Conservation (phyloP, 2,113 vertebrate genomes). For the Furnarius figulus region DNA sequence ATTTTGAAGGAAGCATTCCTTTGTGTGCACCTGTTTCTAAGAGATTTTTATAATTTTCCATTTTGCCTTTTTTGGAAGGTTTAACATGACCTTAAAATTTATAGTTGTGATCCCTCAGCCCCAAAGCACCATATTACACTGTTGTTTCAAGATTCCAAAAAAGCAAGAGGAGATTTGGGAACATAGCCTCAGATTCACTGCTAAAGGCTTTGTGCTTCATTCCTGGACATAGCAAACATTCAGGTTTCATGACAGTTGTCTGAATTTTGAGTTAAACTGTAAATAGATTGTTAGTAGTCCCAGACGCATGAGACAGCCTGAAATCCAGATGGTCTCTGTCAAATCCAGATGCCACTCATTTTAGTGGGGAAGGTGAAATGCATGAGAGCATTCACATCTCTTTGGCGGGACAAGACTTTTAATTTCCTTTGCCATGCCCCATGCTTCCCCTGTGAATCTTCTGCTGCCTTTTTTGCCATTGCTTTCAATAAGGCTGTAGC, state of each 20-base stretch:
- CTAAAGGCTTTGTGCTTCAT: background rate
- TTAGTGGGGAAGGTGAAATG: background rate
- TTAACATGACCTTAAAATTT: background rate
- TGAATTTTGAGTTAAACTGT: background rate
- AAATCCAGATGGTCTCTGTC: background rate
- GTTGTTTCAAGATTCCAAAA: background rate
- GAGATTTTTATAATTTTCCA: background rate
- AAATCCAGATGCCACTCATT: background rate
- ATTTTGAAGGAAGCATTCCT: background rate
- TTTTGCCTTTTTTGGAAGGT: background rate
- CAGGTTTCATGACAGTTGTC: background rate
- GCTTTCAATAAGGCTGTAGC: background rate
- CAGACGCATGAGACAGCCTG: background rate
- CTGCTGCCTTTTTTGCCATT: background rate
- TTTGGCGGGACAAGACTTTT: background rate
- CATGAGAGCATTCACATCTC: background rate
- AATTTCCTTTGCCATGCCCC: background rate
- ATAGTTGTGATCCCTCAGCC: background rate
- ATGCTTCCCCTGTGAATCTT: background rate
- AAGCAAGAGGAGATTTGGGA: background rate
- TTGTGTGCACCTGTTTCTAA: background rate
- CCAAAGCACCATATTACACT: background rate
- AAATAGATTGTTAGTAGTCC: background rate
- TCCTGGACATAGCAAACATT: background rate
- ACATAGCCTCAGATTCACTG: background rate